A percentile compares a stretch with the other conserved stretches of the same genome.
These are phyloP conservation scores for Nothoprocta pentlandii DNA, from an alignment of 2,113 vertebrate genomes.

Conservation along the genomic window DNA sequence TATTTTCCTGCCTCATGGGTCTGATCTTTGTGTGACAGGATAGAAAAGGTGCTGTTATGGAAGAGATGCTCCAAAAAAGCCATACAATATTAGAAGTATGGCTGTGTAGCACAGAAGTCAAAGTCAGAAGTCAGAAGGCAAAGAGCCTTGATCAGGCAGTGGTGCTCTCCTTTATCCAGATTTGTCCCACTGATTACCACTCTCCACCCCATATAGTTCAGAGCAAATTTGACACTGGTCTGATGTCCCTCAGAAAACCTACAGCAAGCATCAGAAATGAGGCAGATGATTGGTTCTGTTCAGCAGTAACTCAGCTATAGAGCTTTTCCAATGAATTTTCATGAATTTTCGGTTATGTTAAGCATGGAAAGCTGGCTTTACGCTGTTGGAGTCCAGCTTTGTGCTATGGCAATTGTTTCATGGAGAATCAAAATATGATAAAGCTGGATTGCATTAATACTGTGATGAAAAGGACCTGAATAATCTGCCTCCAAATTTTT, in stretches of 20 bases:
- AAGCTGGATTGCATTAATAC: not conserved
- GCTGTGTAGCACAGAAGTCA: accelerated
- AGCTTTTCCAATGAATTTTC: not conserved
- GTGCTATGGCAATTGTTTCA: not conserved
- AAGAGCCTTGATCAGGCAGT: not conserved
- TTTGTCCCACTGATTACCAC: accelerated
- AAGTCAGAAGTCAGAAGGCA: too few species aligned
- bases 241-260: not conserved
- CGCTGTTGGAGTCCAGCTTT: not conserved
- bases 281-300: not conserved
- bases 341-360: not conserved
- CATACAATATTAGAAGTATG: not conserved
- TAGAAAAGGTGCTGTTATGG: not conserved
- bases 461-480: not conserved
- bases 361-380: not conserved
- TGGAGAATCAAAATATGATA: not conserved
- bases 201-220: not conserved
- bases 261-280: not conserved
- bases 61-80: not conserved
- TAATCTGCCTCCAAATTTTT: not conserved
- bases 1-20: not conserved
- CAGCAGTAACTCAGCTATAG: not conserved
- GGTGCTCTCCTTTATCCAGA: accelerated
- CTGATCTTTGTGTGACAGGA: not conserved
- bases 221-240: not conserved